phyloP scores from a whole-genome alignment of 2,888 invertebrate species.

The Thera britannica region DNA sequence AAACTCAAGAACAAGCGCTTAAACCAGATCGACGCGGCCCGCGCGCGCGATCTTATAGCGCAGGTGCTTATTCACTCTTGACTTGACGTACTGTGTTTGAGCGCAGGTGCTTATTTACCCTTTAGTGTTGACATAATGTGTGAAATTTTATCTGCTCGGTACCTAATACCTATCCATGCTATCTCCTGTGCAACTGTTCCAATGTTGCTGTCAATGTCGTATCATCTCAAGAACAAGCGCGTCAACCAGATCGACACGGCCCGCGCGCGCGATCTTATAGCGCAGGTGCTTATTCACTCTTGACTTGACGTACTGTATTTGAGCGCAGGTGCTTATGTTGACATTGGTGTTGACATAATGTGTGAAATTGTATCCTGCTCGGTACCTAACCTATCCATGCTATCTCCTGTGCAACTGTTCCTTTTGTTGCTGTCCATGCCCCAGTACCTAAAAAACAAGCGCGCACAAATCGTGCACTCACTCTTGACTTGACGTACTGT shows the following conservation, averaged over 20 bases:
- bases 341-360: neutral
- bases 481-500: neutral
- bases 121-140: neutral
- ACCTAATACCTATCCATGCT: no score
- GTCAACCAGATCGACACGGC: neutral
- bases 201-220: no score
- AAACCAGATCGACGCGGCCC: slow-evolving; percentile 75
- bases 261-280: neutral
- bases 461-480: neutral
- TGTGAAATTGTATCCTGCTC: neutral
- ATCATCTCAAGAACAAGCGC: neutral
- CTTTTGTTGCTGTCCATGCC: no score
- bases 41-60: slow-evolving; percentile 75
- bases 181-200: no score
- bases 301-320: neutral
- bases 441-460: neutral
- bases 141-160: neutral
- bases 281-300: neutral
- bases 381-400: no score
- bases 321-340: neutral
- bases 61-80: slow-evolving; percentile 62
- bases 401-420: no score
- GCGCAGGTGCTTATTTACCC: neutral
- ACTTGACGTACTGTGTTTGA: neutral
- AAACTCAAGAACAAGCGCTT: slow-evolving; percentile 99